phyloP scores from a whole-genome alignment of 1,140 invertebrate species.

The Brachionus rotundiformis region DNA sequence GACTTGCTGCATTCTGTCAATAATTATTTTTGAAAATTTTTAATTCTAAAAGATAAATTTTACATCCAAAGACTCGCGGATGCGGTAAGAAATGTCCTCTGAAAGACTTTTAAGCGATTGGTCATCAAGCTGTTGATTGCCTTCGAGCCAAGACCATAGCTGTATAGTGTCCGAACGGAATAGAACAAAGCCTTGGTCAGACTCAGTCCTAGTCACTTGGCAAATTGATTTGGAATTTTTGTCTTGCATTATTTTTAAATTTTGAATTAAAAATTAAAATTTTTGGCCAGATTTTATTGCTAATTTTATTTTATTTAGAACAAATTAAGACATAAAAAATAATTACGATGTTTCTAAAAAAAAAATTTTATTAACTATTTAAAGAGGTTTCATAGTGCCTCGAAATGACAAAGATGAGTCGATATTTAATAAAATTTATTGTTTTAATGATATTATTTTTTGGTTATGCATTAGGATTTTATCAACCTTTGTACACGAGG shows the following conservation, averaged over 20 bases:
- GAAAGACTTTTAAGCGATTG: conserved; percentile 38
- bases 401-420: neutral
- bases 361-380: neutral
- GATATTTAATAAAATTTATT: neutral
- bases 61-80: conserved; percentile 30
- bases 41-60: neutral
- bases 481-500: conserved; percentile 32
- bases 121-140: conserved; percentile 31
- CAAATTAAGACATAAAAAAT: neutral
- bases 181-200: conserved; percentile 26
- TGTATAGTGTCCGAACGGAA: conserved; percentile 44
- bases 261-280: conserved; percentile 20
- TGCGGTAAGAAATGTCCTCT: conserved; percentile 42
- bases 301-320: neutral
- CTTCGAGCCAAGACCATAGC: conserved; percentile 45
- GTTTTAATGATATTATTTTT: neutral
- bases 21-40: neutral
- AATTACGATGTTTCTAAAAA: neutral
- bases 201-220: neutral
- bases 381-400: neutral
- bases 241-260: conserved; percentile 38
- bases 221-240: conserved; percentile 4
- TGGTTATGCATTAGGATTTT: neutral
- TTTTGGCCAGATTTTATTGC: neutral
- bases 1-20: conserved; percentile 26